Evolutionary conservation across 2,888 invertebrate species (phyloP).

Genomic region (Sesia apiformis): DNA sequence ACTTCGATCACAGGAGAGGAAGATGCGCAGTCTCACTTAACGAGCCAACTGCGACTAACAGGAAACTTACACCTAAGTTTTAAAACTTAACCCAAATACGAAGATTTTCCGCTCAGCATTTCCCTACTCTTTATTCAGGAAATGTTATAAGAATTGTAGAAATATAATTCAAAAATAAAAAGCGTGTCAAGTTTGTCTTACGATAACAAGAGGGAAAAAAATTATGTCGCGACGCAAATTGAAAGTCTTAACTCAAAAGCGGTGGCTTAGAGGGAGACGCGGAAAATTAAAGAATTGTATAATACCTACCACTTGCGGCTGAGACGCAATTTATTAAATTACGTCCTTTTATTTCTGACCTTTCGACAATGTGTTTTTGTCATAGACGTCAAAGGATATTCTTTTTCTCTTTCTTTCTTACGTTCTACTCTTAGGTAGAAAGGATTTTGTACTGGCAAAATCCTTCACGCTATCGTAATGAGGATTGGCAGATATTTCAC

Average conservation of each 20-base stretch:
- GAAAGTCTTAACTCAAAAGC: conserved; percentile 25
- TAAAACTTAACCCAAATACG: too few relatives aligned
- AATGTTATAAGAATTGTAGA: too few relatives aligned
- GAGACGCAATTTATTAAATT: conserved; percentile 1
- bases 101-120: too few relatives aligned
- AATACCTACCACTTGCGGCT: not conserved
- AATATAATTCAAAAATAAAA: not conserved
- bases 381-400: not conserved
- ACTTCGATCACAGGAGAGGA: not conserved
- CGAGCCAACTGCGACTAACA: not conserved
- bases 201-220: not conserved
- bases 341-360: not conserved
- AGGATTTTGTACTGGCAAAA: too few relatives aligned
- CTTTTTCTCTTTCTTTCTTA: too few relatives aligned
- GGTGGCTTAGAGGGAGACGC: conserved; percentile 16
- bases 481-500: too few relatives aligned
- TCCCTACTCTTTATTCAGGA: too few relatives aligned
- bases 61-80: too few relatives aligned
- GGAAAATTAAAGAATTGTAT: conserved; percentile 27
- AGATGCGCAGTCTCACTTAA: not conserved
- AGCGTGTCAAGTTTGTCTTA: not conserved
- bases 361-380: not conserved
- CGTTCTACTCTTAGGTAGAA: too few relatives aligned
- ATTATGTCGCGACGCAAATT: conserved; percentile 22
- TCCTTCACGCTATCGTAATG: too few relatives aligned